Base-by-base conservation (phyloP, 2,797 vertebrate genomes). In the Pipistrellus nathusii region DNA sequence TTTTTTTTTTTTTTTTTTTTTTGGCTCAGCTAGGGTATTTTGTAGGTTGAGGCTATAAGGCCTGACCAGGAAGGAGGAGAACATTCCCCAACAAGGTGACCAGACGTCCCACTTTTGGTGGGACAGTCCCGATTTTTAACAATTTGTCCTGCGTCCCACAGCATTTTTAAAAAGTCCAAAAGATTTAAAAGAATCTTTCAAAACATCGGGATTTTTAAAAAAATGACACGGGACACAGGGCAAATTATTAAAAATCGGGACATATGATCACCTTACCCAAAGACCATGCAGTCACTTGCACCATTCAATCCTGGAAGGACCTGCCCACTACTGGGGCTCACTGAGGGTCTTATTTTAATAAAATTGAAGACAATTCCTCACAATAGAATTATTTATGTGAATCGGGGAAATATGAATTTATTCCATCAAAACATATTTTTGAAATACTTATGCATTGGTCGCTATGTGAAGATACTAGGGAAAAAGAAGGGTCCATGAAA, bases 341-440 rank as follows among this genome's bases (percentile, higher is more conserved):
- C 5, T 57, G 57, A 12, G 51, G 66, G 13, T 87, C 68, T 44
- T 51, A n/a, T 23, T 57, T 85, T 51, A 78, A 25, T n/a, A 64
- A 77, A 69, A 20, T 3, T 30, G 44, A 80, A 48, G 88, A 81
- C 3, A 76, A 4, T 20, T 90, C 88, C 41, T 51, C 30, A 38
- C 21, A 14, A 21, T 62, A 85, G 82, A 68, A 25, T 88, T 76
- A 76, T 27, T 62, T 4, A 73, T 92, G 41, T 27, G 30, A 73
- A 85, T 80, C 23, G 12, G 81, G 20, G 21, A 90, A 88, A 62
- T 66, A 8, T 68, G 14, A 32, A 76, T 55, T 66, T 21, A 92
- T 62, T 94, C 41, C 35, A 12, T 95, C 53, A 91, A 76, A 44
- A 90, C 55, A 8, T 69, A 71, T 71, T 76, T 92, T 88, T 32